A percentile compares a stretch with the other conserved stretches of the same genome.
Conservation (phyloP, 2,113 vertebrate species). For the Cranoglanis bouderius region DNA sequence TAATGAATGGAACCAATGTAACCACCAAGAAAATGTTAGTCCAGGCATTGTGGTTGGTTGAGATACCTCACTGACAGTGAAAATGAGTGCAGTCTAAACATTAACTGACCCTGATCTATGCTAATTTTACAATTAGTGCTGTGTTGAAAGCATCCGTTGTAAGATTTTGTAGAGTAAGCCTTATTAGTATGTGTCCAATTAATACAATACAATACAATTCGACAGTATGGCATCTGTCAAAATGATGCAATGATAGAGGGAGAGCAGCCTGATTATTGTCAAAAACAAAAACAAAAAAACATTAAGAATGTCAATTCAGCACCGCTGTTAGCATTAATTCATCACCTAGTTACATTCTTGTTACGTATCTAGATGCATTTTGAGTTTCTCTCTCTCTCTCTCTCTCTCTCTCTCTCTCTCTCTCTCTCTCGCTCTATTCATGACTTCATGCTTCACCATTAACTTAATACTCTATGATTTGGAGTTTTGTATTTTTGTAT, state of each 20-base stretch:
- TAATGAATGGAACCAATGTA: not conserved
- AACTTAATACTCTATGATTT: constrained; percentile 17
- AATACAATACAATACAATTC: too few relatives aligned
- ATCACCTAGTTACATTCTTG: not conserved
- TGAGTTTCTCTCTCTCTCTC: not conserved
- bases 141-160: not conserved
- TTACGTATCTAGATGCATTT: not conserved
- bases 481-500: not conserved
- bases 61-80: not conserved
- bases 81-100: not conserved
- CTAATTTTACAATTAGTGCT: not conserved
- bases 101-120: not conserved
- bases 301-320: not conserved
- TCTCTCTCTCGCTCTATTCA: not conserved
- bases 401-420: not conserved
- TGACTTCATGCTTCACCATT: not conserved
- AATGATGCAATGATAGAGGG: not conserved
- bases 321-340: not conserved
- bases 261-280: not conserved
- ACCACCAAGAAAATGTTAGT: not conserved
- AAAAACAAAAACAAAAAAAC: not conserved
- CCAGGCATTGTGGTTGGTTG: not conserved
- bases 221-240: not conserved
- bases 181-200: not conserved
- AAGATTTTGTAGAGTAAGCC: not conserved